phyloP scores from a whole-genome alignment of 2,113 vertebrate genomes.

The Lepisosteus osseus region DNA sequence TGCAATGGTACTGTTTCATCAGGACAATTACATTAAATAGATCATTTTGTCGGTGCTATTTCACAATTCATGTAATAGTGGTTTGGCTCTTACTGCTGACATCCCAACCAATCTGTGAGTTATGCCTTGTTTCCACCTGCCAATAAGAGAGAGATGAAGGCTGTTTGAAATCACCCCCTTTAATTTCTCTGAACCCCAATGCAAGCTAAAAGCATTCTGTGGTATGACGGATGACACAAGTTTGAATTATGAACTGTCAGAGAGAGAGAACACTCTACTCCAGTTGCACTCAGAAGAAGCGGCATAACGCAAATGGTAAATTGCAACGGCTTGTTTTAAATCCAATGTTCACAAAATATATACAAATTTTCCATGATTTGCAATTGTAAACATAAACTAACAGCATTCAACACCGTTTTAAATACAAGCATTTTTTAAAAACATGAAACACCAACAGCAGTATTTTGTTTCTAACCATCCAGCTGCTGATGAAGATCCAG shows the following conservation, averaged over 20 bases:
- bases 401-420: too few species aligned
- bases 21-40: too few species aligned
- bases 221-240: conserved; percentile 13
- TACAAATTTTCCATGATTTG: too few species aligned
- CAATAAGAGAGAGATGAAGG: conserved; percentile 14
- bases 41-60: too few species aligned
- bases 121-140: conserved; percentile 18
- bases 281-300: conserved; percentile 18
- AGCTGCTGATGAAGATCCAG: too few species aligned
- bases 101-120: conserved; percentile 2
- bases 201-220: conserved; percentile 1
- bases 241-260: conserved; percentile 14
- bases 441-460: too few species aligned
- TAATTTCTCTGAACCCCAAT: neutral
- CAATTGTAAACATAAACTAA: too few species aligned
- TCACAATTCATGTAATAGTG: too few species aligned
- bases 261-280: conserved; percentile 11
- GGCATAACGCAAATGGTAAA: conserved; percentile 15
- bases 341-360: neutral
- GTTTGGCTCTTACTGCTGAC: neutral
- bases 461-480: too few species aligned
- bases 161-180: neutral
- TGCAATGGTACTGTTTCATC: too few species aligned
- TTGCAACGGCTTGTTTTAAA: conserved; percentile 16
- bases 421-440: too few species aligned